These are phyloP conservation scores for Theretra japonica DNA, from an alignment of 2,888 invertebrate genomes.

Conservation along the genomic window DNA sequence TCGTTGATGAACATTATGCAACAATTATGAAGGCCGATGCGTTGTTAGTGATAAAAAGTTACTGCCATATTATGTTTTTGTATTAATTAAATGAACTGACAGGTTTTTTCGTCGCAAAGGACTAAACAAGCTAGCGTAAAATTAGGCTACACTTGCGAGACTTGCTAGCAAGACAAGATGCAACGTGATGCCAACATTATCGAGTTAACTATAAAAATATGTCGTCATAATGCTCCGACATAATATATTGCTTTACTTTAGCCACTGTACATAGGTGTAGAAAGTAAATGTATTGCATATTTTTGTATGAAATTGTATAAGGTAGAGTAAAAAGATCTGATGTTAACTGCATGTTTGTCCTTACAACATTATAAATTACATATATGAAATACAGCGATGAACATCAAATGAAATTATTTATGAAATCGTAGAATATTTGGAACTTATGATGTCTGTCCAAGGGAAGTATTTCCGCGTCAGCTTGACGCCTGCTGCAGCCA, in stretches of 20 bases:
- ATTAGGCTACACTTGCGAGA: not conserved
- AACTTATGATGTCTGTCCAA: conserved; percentile 77
- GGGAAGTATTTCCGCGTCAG: conserved; percentile 74
- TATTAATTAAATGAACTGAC: not conserved
- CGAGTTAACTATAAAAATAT: not conserved
- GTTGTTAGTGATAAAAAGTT: too few species aligned
- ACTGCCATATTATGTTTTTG: not conserved
- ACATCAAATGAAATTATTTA: conserved; percentile 23
- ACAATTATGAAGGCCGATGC: too few species aligned
- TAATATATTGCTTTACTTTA: too few species aligned
- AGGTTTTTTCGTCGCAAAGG: too few species aligned
- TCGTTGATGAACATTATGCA: too few species aligned
- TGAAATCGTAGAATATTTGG: conserved; percentile 52
- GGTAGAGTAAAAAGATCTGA: too few species aligned
- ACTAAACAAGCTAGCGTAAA: not conserved
- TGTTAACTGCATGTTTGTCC: not conserved
- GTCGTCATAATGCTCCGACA: not conserved
- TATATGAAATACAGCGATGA: conserved; percentile 14
- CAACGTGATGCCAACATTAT: too few species aligned
- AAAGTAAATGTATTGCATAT: not conserved
- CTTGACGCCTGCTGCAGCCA: conserved; percentile 72
- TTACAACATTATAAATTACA: not conserved
- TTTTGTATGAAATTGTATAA: too few species aligned
- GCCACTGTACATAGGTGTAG: not conserved
- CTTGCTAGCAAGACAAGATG: not conserved